Base-by-base conservation (phyloP, 2,888 invertebrate genomes). In the Pseudococcus longispinus region DNA sequence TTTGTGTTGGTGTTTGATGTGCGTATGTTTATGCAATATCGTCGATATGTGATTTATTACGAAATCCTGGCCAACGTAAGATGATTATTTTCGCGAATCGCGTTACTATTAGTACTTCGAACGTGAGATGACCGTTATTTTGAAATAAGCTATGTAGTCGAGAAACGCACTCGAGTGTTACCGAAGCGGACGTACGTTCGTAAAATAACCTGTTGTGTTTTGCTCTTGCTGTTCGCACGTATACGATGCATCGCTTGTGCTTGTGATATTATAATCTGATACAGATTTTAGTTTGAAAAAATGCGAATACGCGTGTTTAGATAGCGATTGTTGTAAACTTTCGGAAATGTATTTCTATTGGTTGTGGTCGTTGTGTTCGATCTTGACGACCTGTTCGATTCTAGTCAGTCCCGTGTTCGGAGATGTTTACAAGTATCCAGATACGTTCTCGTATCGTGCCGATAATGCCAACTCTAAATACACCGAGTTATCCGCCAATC, bases 181-280 rank as follows among this genome's bases (percentile, higher is more conserved):
- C 23, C 26, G 8, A 32, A 32, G 70, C 77, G 77, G n/a, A 20
- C 42, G 42, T 80, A 29, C 26, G 6, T 37, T 37, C 37, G 37
- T 37, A 37, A 37, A 37, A 37, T 80, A 80, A 80, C 77, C 77
- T 80, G 77, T 80, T 80, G 77, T 80, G 60, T 60, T 60, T 20
- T 60, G 60, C 15, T 51, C 46, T 37, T 46, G 11, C 13, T 51
- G 2, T 51, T 51, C 44, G n/a, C 15, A 51, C 15, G n/a, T 51
- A 23, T 20, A 60, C 60, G 60, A 23, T 60, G 60, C 23, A 5
- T n/a, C 37, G 37, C 37, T 5, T 23, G 77, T 32, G 77, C 13
- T 42, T 4, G 70, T 20, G 77, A 11, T 32, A 29, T 65, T 9
- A 26, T n/a, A 9, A 80, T 74, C 74, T 4, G 37, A 37, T 8